Evolutionary conservation across 2,797 vertebrate species (phyloP), one percentile per base, ranked within the genome.

Genomic region (Crocidura indochinensis): DNA sequence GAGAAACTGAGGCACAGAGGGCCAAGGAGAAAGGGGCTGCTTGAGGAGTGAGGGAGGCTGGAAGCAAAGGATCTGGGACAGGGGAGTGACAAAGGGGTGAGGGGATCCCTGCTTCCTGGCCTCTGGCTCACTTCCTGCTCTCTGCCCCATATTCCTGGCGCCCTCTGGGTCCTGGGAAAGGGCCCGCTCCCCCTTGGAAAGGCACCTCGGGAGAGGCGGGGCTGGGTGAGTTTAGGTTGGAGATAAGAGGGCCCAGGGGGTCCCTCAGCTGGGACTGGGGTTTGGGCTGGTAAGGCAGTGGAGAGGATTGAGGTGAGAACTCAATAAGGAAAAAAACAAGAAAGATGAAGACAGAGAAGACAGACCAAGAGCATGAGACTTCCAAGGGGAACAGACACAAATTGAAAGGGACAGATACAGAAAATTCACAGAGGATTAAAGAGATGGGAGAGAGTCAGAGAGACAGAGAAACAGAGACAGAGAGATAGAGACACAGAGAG

Each of bases 151-250:
- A 95, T 96, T 96, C 95, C 94, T 95, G 95, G 94, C 6, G 79
- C 88, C 92, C 65, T 96, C 82, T 24, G 92, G 93, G 91, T 92
- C 96, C 96, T 96, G 96, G 96, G 94, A 96, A 96, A 94, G 64
- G n/a, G 2, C 67, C 83, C 62, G 24, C 69, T 87, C 29, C 24
- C 56, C 73, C 8, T 8, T 27, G 64, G 71, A 53, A 81, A 82
- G 80, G 87, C 31, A 47, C 38, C 38, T 64, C 0, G 31, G 51
- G 68, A 95, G 88, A 92, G 74, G 38, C 68, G 84, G 38, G 31
- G 31, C 29, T 69, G 49, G 53, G 56, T 77, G 65, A 85, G 77
- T 68, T 74, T 72, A 78, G 19, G 60, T 92, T 49, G n/a, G 24
- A 44, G 69, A 56, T 47, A 1, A 24, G 87, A 60, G 78, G 49